Evolutionary conservation across 2,113 vertebrate genomes (phyloP).

Genomic region (Promerops cafer): DNA sequence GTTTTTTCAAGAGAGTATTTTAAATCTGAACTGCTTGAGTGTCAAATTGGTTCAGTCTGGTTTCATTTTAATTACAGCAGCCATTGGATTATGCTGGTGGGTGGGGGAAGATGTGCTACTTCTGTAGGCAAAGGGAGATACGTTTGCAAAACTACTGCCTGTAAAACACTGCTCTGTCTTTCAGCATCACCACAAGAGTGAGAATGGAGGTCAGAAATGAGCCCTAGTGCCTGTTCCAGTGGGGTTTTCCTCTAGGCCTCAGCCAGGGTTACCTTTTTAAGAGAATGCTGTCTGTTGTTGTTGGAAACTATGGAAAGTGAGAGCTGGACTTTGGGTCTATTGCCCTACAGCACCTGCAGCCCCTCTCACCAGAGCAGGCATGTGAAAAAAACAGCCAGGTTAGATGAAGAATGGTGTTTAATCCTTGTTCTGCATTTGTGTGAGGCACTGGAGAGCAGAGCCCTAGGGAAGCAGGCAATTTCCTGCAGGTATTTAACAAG

Average conservation of each 20-base stretch:
- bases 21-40: slow-evolving; percentile 19
- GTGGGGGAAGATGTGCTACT: neutral
- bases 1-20: slow-evolving; percentile 20
- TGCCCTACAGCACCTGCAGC: neutral
- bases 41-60: slow-evolving; percentile 46
- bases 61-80: slow-evolving; percentile 13
- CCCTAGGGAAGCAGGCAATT: neutral
- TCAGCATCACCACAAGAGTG: neutral
- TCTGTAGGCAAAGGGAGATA: neutral
- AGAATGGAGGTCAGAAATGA: neutral
- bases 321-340: neutral
- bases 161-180: neutral
- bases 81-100: neutral
- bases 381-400: neutral
- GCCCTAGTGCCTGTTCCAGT: neutral
- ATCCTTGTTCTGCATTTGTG: fast-evolving
- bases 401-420: neutral
- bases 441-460: neutral
- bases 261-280: neutral
- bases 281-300: neutral
- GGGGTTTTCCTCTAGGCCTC: neutral
- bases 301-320: neutral
- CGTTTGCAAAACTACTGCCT: neutral
- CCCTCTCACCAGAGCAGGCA: neutral
- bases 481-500: slow-evolving; percentile 25